Percentiles rank a stretch among this genome's conserved stretches.
Conservation (phyloP, 2,797 vertebrate species). For the Helostoma temminkii region DNA sequence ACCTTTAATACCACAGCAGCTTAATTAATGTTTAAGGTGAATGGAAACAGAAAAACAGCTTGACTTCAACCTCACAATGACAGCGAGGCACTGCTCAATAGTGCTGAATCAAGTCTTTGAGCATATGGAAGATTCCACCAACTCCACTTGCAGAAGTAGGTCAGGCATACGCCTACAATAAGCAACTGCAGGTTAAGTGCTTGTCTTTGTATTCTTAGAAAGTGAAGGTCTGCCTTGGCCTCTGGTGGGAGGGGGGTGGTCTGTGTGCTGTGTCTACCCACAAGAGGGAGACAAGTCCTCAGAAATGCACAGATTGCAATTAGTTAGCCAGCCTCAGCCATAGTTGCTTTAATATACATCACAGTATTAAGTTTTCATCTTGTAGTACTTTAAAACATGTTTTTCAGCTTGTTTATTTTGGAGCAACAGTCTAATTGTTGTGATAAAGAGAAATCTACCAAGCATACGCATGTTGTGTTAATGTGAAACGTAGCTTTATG, state of each 20-base stretch:
- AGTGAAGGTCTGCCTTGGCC: conserved; percentile 65
- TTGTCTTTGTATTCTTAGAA: conserved; percentile 79
- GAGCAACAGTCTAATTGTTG: background rate
- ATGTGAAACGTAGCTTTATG: conserved; percentile 1
- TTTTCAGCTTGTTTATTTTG: background rate
- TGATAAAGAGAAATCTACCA: background rate
- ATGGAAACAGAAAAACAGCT: conserved; percentile 43
- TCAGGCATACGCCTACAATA: conserved; percentile 80
- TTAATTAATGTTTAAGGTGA: conserved; percentile 23
- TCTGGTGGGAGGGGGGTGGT: conserved; percentile 43
- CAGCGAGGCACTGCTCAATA: conserved; percentile 44
- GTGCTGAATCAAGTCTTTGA: conserved; percentile 69
- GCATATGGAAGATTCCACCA: conserved; percentile 68
- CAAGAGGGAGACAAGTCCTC: conserved; percentile 81
- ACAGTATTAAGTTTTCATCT: conserved; percentile 13
- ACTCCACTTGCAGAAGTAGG: conserved; percentile 77
- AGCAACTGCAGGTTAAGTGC: conserved; percentile 82
- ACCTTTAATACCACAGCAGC: background rate
- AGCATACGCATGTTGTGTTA: background rate
- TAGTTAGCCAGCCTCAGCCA: conserved; percentile 8
- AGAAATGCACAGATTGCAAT: conserved; percentile 51
- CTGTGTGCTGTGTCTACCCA: conserved; percentile 67
- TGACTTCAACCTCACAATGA: conserved; percentile 56
- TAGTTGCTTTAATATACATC: conserved; percentile 20
- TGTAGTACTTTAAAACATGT: no score